Conservation (phyloP, 1,140 invertebrate species). For the Pentalonia nigronervosa region DNA sequence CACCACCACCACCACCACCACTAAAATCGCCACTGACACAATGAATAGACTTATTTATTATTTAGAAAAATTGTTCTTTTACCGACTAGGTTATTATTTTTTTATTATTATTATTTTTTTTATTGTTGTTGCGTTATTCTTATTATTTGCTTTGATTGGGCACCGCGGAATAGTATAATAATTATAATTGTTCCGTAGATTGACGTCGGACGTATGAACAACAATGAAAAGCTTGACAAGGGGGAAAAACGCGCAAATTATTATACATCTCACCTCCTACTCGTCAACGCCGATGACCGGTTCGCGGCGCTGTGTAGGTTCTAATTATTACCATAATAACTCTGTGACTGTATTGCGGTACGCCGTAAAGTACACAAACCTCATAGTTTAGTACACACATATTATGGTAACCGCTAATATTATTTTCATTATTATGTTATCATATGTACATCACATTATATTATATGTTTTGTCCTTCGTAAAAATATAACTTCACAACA, state of each 20-base stretch:
- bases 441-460: too few species aligned
- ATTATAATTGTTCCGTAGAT: constrained; percentile 26
- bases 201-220: constrained; percentile 34
- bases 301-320: neutral
- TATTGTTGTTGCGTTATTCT: constrained; percentile 29
- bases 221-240: constrained; percentile 32
- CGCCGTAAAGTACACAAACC: neutral
- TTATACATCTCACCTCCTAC: constrained; percentile 30
- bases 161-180: constrained; percentile 29
- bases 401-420: too few species aligned
- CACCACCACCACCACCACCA: neutral
- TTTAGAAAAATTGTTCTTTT: constrained; percentile 48
- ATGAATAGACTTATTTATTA: constrained; percentile 42
- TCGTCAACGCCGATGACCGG: constrained; percentile 22
- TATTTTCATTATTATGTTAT: too few species aligned
- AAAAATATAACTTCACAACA: too few species aligned
- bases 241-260: constrained; percentile 22
- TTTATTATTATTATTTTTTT: constrained; percentile 2
- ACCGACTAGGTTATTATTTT: constrained; percentile 1
- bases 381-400: neutral
- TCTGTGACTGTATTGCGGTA: neutral
- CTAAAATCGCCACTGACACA: neutral
- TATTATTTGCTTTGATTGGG: constrained; percentile 27
- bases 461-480: too few species aligned
- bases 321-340: neutral